These are phyloP conservation scores for Ptychadena robeensis DNA, from an alignment of 2,797 vertebrate genomes.

Conservation along the genomic window DNA sequence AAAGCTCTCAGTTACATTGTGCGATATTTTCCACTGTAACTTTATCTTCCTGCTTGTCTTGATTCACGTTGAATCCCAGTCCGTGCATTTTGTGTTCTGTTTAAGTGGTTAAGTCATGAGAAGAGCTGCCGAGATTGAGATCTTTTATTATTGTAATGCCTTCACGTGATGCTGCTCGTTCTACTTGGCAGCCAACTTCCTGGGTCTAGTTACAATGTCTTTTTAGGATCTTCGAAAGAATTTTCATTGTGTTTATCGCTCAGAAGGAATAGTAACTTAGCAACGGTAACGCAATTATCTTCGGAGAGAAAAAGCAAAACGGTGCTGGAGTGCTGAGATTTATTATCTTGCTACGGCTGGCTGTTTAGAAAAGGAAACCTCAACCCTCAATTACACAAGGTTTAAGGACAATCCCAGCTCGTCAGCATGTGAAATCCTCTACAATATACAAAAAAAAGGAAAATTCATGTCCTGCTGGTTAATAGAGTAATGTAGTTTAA, in stretches of 20 bases:
- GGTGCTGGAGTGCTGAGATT: constrained; percentile 10
- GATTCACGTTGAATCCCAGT: not conserved
- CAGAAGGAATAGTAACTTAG: constrained; percentile 32
- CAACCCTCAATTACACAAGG: constrained; percentile 28
- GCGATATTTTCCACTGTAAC: constrained; percentile 2
- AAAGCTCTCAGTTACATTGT: not conserved
- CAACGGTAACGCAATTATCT: constrained; percentile 46
- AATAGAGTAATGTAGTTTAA: not conserved
- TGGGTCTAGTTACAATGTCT: constrained; percentile 32
- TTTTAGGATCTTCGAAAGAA: constrained; percentile 39
- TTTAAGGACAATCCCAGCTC: constrained; percentile 7
- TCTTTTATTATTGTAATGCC: constrained; percentile 24
- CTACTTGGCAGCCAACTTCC: constrained; percentile 21
- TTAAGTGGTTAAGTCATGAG: constrained; percentile 25
- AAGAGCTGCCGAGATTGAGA: constrained; percentile 34
- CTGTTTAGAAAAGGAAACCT: constrained; percentile 38
- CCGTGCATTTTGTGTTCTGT: not conserved
- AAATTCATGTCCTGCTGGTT: not conserved
- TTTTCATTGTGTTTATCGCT: constrained; percentile 45
- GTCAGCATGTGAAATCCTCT: not conserved
- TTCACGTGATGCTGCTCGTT: constrained; percentile 16
- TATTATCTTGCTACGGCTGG: constrained; percentile 35
- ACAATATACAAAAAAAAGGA: not conserved
- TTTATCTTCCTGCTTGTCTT: not conserved
- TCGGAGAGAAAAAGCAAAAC: constrained; percentile 12